Evolutionary conservation across 2,888 invertebrate genomes (phyloP), one percentile per base, ranked within the genome.

Genomic region (Caenorhabditis zanzibari): DNA sequence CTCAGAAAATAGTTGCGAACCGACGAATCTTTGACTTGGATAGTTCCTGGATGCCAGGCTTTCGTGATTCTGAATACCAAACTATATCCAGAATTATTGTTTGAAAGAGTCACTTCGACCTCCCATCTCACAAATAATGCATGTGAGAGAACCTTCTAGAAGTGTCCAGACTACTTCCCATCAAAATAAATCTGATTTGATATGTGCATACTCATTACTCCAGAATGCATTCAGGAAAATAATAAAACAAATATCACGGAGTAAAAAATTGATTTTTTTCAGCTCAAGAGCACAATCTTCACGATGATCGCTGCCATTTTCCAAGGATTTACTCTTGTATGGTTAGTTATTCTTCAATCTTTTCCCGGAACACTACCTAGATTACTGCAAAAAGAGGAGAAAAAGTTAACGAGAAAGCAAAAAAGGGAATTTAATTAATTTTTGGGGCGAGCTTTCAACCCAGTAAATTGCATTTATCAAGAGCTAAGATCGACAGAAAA

Each of bases 241-340:
- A 69, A 22, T 49, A 38, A 41, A 16, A 35, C 41, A 44, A 38
- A 58, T 26, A n/a, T 26, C 41, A 44, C 6, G 28, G 63, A 7
- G 7, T 28, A 24, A 16, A 56, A 19, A 47, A 28, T 44, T 59
- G n/a, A 58, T 59, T n/a, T 54, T n/a, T 79, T 90, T 85, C 88
- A 90, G 90, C 88, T 90, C 24, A 88, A 90, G 72, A 90, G 89
- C 81, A 89, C 90, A 41, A 61, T 90, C 54, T 87, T 90, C 85
- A 90, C 90, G 24, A 66, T 88, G 35, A 79, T 90, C 41, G 88
- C 88, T 32, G 85, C 90, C 61, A 76, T 88, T 47, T 86, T 90
- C 59, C 89, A 90, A 81, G 88, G 86, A 44, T 86, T 89, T 71
- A 86, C 90, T 16, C 86, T 90, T 35, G 79, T 89, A 44, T 90